Evolutionary conservation across 2,888 invertebrate genomes (phyloP).

Genomic region (Beris morrisii): DNA sequence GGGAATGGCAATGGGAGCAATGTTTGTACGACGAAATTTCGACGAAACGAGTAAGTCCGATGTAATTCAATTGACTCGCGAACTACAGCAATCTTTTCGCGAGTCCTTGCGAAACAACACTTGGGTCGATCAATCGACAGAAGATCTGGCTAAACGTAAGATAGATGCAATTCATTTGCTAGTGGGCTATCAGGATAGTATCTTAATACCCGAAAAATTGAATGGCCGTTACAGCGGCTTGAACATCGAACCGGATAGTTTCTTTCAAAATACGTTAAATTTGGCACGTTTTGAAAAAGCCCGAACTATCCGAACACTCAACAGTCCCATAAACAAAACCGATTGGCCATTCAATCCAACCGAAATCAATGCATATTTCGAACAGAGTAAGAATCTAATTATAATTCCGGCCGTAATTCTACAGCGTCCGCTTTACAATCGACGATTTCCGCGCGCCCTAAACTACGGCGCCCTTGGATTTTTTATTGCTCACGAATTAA

Average conservation of each 20-base stretch:
- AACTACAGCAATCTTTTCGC: constrained; percentile 82
- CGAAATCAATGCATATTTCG: constrained; percentile 89
- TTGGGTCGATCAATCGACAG: constrained; percentile 93
- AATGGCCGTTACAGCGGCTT: constrained; percentile 80
- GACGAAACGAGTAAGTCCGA: constrained; percentile 61
- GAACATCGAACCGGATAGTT: constrained; percentile 66
- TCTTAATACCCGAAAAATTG: constrained; percentile 72
- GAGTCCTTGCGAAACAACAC: constrained; percentile 75
- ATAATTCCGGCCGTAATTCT: constrained; percentile 93
- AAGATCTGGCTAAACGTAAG: constrained; percentile 78
- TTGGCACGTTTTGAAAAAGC: constrained; percentile 42
- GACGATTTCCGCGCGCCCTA: constrained; percentile 67
- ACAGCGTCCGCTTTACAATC: constrained; percentile 88
- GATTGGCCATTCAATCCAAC: constrained; percentile 84
- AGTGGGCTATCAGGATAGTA: constrained; percentile 92
- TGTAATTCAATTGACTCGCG: constrained; percentile 87
- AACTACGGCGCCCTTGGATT: constrained; percentile 43
- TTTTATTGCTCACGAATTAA: constrained; percentile 44
- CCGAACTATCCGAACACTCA: constrained; percentile 61
- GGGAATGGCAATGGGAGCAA: constrained; percentile 68
- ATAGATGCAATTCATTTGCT: constrained; percentile 89
- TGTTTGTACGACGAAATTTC: constrained; percentile 65
- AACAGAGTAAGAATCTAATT: constrained; percentile 87
- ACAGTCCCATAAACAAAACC: constrained; percentile 64
- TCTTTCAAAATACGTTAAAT: constrained; percentile 77